Percentiles rank a stretch among this genome's conserved stretches.
Conservation (phyloP, 2,113 vertebrate species). For the Stictonetta naevosa region DNA sequence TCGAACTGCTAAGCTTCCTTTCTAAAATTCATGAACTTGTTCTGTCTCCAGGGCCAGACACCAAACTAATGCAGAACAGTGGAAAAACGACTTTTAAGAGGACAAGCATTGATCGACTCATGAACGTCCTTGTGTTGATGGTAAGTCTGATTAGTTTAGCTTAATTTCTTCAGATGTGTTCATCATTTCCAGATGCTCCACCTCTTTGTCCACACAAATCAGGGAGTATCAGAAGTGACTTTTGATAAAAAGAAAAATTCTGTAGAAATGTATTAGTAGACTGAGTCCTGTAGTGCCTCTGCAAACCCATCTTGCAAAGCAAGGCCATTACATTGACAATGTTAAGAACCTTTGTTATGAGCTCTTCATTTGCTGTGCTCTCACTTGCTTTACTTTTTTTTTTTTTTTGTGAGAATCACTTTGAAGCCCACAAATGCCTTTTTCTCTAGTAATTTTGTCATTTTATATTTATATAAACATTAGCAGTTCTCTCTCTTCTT, state of each 20-base stretch:
- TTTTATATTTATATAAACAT: slow-evolving; percentile 33
- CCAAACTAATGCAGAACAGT: slow-evolving; percentile 96
- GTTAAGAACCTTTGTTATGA: background rate
- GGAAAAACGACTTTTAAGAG: slow-evolving; percentile 90
- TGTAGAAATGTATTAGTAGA: background rate
- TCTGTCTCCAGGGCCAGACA: slow-evolving; percentile 87
- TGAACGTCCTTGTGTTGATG: slow-evolving; percentile 90
- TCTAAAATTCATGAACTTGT: background rate
- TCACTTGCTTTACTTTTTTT: background rate
- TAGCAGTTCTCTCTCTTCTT: background rate
- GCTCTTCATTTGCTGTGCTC: background rate
- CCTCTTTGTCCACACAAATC: background rate
- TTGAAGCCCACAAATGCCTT: background rate
- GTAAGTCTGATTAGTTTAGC: slow-evolving; percentile 75
- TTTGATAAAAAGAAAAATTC: slow-evolving; percentile 2
- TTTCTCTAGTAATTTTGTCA: background rate
- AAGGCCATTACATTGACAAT: background rate
- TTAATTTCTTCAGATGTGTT: slow-evolving; percentile 31
- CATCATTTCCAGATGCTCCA: background rate
- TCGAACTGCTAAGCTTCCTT: background rate
- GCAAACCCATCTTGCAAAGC: background rate
- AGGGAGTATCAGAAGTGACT: background rate
- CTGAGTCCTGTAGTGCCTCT: background rate
- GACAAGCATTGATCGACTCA: slow-evolving; percentile 89
- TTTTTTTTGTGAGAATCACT: background rate